Percentiles rank a stretch among this genome's conserved stretches.
These are phyloP conservation scores for Nestor notabilis DNA, from an alignment of 2,113 vertebrate species.

Conservation along the genomic window DNA sequence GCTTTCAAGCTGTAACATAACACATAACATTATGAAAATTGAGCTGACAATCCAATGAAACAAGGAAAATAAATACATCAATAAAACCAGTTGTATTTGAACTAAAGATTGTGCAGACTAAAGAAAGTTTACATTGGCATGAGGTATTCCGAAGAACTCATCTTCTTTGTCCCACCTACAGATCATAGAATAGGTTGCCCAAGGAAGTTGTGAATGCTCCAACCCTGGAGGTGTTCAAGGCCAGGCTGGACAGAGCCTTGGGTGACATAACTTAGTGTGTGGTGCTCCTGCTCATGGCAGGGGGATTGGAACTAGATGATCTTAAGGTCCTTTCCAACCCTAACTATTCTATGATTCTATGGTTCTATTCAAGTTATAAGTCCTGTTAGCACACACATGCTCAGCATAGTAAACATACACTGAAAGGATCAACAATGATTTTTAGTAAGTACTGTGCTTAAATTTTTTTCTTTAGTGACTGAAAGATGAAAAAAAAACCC, in stretches of 20 bases:
- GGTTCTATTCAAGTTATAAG: accelerated
- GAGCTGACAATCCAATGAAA: background rate
- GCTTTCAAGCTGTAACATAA: accelerated
- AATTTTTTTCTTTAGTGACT: background rate
- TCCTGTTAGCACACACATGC: background rate
- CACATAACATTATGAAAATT: background rate
- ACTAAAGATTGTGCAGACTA: background rate
- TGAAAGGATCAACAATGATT: background rate
- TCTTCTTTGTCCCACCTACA: background rate
- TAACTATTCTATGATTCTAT: too few relatives aligned
- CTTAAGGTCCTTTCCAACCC: too few relatives aligned
- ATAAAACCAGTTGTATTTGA: background rate
- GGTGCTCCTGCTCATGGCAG: too few relatives aligned
- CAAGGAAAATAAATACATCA: background rate
- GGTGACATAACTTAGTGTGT: too few relatives aligned
- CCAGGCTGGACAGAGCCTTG: too few relatives aligned
- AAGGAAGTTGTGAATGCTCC: too few relatives aligned
- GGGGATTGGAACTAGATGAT: too few relatives aligned
- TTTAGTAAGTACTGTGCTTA: background rate
- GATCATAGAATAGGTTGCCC: too few relatives aligned
- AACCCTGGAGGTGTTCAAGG: too few relatives aligned
- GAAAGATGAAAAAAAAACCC: background rate
- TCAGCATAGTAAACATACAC: background rate
- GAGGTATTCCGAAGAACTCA: background rate
- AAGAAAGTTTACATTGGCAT: background rate